Percentiles rank a stretch among this genome's conserved stretches.
phyloP scores from a whole-genome alignment of 1,140 invertebrate species.

The Ceratitis capitata region DNA sequence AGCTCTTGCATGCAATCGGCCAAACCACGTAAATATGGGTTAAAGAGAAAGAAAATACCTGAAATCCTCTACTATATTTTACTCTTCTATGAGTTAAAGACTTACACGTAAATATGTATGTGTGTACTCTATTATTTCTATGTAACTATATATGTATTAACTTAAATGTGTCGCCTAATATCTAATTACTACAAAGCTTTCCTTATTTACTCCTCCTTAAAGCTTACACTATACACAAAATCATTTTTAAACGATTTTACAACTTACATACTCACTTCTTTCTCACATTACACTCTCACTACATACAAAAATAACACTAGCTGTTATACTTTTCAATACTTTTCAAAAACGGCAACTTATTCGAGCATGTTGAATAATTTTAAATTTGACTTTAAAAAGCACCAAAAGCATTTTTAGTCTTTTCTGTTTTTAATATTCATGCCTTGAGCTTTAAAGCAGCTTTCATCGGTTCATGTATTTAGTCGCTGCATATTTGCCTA shows the following conservation, averaged over 20 bases:
- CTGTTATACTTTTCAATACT: not conserved
- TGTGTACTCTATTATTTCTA: slow-evolving; percentile 37
- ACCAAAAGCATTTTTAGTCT: too few species aligned
- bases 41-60: not conserved
- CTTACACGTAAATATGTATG: not conserved
- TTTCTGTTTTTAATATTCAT: too few species aligned
- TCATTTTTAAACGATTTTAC: not conserved
- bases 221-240: not conserved
- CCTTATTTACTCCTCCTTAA: not conserved
- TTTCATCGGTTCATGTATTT: not conserved
- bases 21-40: not conserved
- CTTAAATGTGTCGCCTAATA: not conserved
- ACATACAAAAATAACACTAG: not conserved
- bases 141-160: not conserved
- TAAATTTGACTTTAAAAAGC: too few species aligned
- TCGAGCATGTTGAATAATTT: too few species aligned
- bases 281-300: not conserved
- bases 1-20: not conserved
- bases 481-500: not conserved
- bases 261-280: not conserved
- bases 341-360: not conserved
- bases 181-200: not conserved
- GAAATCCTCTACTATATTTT: not conserved
- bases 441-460: not conserved
- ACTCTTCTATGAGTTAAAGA: not conserved